These are phyloP conservation scores for Pterostichus niger DNA, from an alignment of 2,888 invertebrate species.

Conservation along the genomic window DNA sequence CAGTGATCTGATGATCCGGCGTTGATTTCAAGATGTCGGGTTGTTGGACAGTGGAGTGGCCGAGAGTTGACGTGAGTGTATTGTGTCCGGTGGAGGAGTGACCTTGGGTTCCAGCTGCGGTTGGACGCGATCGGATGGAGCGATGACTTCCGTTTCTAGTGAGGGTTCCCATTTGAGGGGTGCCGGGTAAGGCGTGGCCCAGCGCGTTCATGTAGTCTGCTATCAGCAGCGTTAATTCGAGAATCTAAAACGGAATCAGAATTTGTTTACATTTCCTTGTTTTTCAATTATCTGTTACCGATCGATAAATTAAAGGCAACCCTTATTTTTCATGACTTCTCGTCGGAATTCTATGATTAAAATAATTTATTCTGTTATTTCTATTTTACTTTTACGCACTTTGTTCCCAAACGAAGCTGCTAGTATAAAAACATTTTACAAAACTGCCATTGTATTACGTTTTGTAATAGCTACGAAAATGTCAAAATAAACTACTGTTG, in stretches of 20 bases:
- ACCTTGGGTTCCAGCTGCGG: conserved; percentile 72
- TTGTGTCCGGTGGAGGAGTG: conserved; percentile 73
- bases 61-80: conserved; percentile 73
- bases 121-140: conserved; percentile 78
- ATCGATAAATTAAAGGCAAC: too few species aligned
- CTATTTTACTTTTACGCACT: background rate
- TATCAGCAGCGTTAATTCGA: conserved; percentile 93
- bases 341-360: too few species aligned
- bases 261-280: background rate
- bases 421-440: too few species aligned
- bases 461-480: too few species aligned
- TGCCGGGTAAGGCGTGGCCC: conserved; percentile 86
- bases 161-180: conserved; percentile 89
- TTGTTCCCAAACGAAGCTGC: background rate
- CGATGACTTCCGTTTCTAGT: conserved; percentile 86
- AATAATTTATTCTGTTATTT: background rate
- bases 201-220: conserved; percentile 97
- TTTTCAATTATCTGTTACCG: background rate
- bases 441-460: too few species aligned
- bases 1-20: conserved; percentile 83
- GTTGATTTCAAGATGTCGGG: conserved; percentile 93
- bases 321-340: too few species aligned
- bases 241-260: conserved; percentile 80
- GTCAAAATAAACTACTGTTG: too few species aligned
- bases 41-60: conserved; percentile 79